phyloP scores from a whole-genome alignment of 1,140 invertebrate species.

The Vanessa tameamea region DNA sequence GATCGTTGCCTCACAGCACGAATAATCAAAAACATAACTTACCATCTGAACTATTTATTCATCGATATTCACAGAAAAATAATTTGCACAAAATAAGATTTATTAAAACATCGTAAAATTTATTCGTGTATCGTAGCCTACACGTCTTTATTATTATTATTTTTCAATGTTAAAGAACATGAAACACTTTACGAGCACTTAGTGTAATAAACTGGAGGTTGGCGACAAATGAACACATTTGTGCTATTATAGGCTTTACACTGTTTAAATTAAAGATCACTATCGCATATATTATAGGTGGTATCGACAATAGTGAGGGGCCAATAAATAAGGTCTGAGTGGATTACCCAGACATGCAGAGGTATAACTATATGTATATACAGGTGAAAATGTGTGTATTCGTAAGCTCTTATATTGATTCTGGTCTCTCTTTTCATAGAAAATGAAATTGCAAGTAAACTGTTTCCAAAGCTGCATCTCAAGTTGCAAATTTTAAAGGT shows the following conservation, averaged over 20 bases:
- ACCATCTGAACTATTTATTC: background rate
- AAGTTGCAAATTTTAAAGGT: too few species aligned
- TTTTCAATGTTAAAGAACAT: conserved; percentile 4
- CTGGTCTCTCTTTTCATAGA: too few species aligned
- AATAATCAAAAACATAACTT: too few species aligned
- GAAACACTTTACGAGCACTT: conserved; percentile 17
- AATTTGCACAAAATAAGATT: background rate
- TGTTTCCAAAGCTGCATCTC: too few species aligned
- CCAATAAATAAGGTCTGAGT: conserved; percentile 7
- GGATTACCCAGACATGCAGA: conserved; percentile 2
- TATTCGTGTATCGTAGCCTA: background rate
- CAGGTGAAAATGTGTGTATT: background rate
- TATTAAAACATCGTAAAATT: too few species aligned
- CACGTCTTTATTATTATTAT: background rate
- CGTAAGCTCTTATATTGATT: background rate
- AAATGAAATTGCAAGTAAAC: too few species aligned
- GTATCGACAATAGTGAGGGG: background rate
- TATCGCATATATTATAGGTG: background rate
- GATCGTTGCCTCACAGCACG: too few species aligned
- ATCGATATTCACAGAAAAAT: background rate
- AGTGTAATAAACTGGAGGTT: conserved; percentile 12
- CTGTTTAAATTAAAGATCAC: background rate
- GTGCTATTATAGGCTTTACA: background rate
- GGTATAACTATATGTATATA: background rate
- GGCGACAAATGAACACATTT: background rate